Percentiles rank a stretch among this genome's conserved stretches.
Conservation (phyloP, 2,888 invertebrate genomes). For the Sussaba pulchella region DNA sequence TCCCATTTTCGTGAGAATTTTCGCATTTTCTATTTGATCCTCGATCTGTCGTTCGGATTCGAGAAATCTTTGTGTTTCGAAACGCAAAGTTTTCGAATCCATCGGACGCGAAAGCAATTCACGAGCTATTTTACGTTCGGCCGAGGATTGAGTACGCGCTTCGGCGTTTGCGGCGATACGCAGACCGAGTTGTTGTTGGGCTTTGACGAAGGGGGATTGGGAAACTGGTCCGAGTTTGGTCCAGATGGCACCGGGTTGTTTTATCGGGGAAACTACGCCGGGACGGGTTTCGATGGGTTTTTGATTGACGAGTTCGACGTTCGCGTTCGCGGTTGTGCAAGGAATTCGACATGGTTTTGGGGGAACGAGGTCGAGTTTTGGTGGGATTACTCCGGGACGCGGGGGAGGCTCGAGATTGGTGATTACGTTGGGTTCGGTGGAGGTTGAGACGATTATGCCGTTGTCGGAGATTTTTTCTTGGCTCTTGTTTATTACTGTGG, state of each 20-base stretch:
- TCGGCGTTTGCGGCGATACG: slow-evolving; percentile 54
- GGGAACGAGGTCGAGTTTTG: slow-evolving; percentile 81
- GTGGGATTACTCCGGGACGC: slow-evolving; percentile 79
- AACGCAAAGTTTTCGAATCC: slow-evolving; percentile 69
- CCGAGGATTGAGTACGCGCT: slow-evolving; percentile 80
- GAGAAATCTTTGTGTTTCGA: slow-evolving; percentile 78
- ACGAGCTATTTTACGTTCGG: slow-evolving; percentile 79
- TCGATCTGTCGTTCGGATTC: slow-evolving; percentile 76
- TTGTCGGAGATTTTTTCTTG: slow-evolving; percentile 69
- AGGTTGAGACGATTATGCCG: slow-evolving; percentile 44
- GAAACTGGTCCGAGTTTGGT: slow-evolving; percentile 82
- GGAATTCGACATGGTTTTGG: slow-evolving; percentile 83
- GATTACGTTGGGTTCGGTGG: slow-evolving; percentile 72
- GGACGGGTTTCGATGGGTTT: slow-evolving; percentile 78
- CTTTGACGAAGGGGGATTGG: slow-evolving; percentile 82
- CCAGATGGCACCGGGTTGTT: slow-evolving; percentile 80
- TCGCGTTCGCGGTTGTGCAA: slow-evolving; percentile 76
- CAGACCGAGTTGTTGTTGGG: slow-evolving; percentile 80
- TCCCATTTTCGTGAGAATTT: slow-evolving; percentile 67
- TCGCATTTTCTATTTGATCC: slow-evolving; percentile 79
- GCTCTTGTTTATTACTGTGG: slow-evolving; percentile 78
- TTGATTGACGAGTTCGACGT: slow-evolving; percentile 77
- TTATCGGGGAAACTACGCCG: slow-evolving; percentile 77
- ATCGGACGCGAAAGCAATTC: slow-evolving; percentile 72
- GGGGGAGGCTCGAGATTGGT: slow-evolving; percentile 78